Conservation (phyloP, 2,113 vertebrate genomes). For the Prolemur simus region DNA sequence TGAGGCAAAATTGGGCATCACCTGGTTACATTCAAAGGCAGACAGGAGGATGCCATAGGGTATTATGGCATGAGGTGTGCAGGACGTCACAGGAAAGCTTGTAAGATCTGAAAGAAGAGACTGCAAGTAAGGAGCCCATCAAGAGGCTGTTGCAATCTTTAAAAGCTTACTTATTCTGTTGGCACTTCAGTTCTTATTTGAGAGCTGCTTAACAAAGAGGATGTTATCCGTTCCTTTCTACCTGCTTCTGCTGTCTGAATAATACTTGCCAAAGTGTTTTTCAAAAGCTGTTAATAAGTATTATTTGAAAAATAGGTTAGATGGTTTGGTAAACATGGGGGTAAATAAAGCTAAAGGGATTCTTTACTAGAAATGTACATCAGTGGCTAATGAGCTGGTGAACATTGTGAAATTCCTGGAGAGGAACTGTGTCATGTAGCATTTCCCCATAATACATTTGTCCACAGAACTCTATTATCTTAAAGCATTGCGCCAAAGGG, state of each 20-base stretch:
- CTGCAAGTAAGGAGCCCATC: neutral
- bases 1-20: neutral
- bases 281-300: neutral
- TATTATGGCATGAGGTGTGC: neutral
- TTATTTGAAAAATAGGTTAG: neutral
- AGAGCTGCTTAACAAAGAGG: neutral
- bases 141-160: neutral
- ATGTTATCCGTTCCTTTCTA: neutral
- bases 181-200: neutral
- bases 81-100: neutral
- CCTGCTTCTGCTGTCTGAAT: neutral
- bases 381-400: neutral
- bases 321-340: neutral
- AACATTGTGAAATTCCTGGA: neutral
- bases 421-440: neutral
- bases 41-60: neutral
- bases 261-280: neutral
- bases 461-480: neutral
- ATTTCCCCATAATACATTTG: neutral
- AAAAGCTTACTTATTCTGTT: neutral
- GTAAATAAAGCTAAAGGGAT: neutral
- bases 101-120: neutral
- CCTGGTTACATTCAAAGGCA: rapidly evolving
- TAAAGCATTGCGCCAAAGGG: neutral
- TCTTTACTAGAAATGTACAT: neutral